A percentile compares a stretch with the other conserved stretches of the same genome.
These are phyloP conservation scores for Zaprionus tsacasi DNA, from an alignment of 1,140 invertebrate genomes.

Conservation along the genomic window DNA sequence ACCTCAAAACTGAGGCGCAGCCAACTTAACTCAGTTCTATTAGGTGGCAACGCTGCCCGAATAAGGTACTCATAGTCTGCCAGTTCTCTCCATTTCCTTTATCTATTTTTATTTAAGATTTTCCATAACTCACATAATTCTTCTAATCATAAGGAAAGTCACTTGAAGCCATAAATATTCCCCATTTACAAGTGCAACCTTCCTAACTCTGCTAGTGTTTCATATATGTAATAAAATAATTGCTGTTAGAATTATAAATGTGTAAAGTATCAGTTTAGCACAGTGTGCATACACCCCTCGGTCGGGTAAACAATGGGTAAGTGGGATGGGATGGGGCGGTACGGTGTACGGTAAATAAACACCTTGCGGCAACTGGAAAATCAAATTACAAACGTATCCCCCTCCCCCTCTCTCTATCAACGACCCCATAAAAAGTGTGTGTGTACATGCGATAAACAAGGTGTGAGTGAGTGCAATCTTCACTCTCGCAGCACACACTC, in stretches of 20 bases:
- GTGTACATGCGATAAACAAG: slow-evolving; percentile 1
- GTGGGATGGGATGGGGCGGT: neutral
- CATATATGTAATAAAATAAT: neutral
- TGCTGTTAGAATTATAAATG: neutral
- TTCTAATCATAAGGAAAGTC: too few species aligned
- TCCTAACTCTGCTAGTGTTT: neutral
- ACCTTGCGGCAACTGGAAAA: slow-evolving; percentile 9
- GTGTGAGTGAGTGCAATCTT: neutral
- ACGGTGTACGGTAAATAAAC: neutral
- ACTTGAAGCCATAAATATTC: too few species aligned
- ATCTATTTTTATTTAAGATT: too few species aligned
- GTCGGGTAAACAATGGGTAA: neutral
- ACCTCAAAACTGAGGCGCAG: too few species aligned
- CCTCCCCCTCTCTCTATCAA: too few species aligned
- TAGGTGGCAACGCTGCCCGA: too few species aligned
- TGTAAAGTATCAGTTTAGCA: neutral
- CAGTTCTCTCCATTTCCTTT: too few species aligned
- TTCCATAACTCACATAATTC: too few species aligned
- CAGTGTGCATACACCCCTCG: neutral
- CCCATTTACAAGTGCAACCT: too few species aligned
- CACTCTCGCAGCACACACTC: neutral
- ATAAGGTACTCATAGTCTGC: too few species aligned
- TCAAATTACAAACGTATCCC: slow-evolving; percentile 6
- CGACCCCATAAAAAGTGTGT: neutral
- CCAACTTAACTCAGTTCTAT: too few species aligned